Evolutionary conservation across 1,140 invertebrate genomes (phyloP).

Genomic region (Acyrthosiphon pisum): DNA sequence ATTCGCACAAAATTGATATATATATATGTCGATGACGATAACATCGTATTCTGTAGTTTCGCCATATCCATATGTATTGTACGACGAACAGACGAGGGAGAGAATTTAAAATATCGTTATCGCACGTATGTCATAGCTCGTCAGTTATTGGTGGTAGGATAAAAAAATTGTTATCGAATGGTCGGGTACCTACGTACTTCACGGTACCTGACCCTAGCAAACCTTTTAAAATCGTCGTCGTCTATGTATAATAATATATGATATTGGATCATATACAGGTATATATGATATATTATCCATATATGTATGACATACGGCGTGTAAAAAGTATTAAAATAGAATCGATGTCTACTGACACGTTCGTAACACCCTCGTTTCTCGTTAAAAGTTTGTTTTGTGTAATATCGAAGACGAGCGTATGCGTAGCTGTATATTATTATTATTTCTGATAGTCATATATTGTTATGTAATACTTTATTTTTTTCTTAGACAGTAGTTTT

Average conservation of each 20-base stretch:
- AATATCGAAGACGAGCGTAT: not conserved
- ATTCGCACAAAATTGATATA: not conserved
- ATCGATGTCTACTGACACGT: not conserved
- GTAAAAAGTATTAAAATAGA: not conserved
- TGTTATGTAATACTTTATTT: not conserved
- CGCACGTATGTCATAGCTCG: not conserved
- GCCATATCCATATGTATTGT: too few species aligned
- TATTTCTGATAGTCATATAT: not conserved
- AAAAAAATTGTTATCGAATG: not conserved
- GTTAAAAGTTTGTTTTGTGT: not conserved
- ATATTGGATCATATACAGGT: not conserved
- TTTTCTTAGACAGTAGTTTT: not conserved
- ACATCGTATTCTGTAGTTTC: not conserved
- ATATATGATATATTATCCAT: not conserved
- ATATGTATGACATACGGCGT: not conserved
- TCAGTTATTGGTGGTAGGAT: not conserved
- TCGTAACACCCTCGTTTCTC: not conserved
- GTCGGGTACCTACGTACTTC: not conserved
- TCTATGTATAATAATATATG: not conserved
- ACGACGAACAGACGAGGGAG: not conserved
- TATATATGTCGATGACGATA: not conserved
- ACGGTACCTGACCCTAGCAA: not conserved
- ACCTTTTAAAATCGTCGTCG: slow-evolving; percentile 6
- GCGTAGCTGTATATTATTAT: not conserved
- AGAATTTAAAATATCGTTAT: slow-evolving; percentile 12